Evolutionary conservation across 2,797 vertebrate species (phyloP), one percentile per base, ranked within the genome.

Genomic region (Aulostomus chinensis): DNA sequence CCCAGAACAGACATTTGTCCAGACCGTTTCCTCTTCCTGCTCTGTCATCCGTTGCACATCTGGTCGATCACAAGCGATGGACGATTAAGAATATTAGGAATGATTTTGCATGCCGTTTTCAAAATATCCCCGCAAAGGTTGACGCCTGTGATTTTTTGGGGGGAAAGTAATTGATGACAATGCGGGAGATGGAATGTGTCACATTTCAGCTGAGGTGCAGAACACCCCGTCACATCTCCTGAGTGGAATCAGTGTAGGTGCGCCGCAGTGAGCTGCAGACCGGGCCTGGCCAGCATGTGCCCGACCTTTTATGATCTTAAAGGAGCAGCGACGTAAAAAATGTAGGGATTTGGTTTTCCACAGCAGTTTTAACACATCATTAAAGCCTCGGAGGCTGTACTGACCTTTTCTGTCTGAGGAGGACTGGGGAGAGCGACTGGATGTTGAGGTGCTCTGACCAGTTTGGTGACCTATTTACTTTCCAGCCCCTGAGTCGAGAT

Each of bases 41-140:
- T 54, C 52, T 34, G 37, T 56, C 48, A 72, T 70, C 29, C 16
- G 15, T 47, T 63, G 48, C 61, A 85, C 82, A 86, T 83, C 79
- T 86, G 83, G 57, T 22, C 33, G 11, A 54, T 76, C 33, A 33
- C 6, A 55, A 32, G 30, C 30, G 10, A 33, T 3, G 32, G 21
- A 8, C 21, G 4, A 51, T 57, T 36, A 9, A 39, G 21, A 38
- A 32, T 72, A 51, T 52, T 40, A 45, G 20, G 11, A 34, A 7
- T n/a, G n/a, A n/a, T 52, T 58, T 28, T 31, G 39, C 47, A 8
- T 24, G 33, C 3, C 41, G 9, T 55, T 13, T 35, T 50, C 33
- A 50, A 33, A 41, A 42, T 7, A 17, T 5, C 5, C 3, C n/a
- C n/a, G n/a, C n/a, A n/a, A n/a, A n/a, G n/a, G n/a, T n/a, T n/a